Percentiles rank a stretch among this genome's conserved stretches.
These are phyloP conservation scores for Oplegnathus fasciatus DNA, from an alignment of 2,113 vertebrate species.

Conservation along the genomic window DNA sequence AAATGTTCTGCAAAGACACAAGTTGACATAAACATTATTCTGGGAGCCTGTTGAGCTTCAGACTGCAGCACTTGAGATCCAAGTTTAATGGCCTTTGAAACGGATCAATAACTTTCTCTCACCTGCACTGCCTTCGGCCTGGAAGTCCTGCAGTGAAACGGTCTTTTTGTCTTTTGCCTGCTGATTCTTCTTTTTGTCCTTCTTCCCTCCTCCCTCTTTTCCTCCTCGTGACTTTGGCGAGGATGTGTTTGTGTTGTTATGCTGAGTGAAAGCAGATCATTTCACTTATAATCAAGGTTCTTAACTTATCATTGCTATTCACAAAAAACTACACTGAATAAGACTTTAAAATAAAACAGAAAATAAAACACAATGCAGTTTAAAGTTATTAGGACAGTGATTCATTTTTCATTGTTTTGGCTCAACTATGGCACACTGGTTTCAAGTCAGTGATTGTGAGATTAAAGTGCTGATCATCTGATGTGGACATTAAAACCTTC, in stretches of 20 bases:
- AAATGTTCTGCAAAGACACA: slow-evolving; percentile 85
- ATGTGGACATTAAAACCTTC: too few species aligned
- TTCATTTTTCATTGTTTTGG: too few species aligned
- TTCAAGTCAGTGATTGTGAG: too few species aligned
- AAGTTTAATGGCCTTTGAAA: not conserved
- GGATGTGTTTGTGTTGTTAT: slow-evolving; percentile 82
- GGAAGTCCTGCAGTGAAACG: slow-evolving; percentile 94
- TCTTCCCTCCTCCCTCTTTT: slow-evolving; percentile 86
- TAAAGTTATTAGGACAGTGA: not conserved
- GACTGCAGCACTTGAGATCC: not conserved
- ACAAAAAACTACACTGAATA: not conserved
- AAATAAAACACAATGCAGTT: not conserved
- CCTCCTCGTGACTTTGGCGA: slow-evolving; percentile 87
- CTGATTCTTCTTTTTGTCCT: slow-evolving; percentile 92
- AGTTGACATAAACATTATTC: not conserved
- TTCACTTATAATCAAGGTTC: not conserved
- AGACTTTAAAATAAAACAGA: not conserved
- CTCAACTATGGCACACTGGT: too few species aligned
- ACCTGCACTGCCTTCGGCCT: slow-evolving; percentile 86
- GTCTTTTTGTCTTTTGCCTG: slow-evolving; percentile 95
- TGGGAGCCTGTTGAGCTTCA: not conserved
- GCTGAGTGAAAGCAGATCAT: slow-evolving; percentile 11
- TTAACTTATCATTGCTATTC: not conserved
- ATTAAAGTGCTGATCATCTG: too few species aligned
- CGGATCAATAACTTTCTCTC: not conserved